Evolutionary conservation across 2,888 invertebrate species (phyloP).

Genomic region (Acleris cristana): DNA sequence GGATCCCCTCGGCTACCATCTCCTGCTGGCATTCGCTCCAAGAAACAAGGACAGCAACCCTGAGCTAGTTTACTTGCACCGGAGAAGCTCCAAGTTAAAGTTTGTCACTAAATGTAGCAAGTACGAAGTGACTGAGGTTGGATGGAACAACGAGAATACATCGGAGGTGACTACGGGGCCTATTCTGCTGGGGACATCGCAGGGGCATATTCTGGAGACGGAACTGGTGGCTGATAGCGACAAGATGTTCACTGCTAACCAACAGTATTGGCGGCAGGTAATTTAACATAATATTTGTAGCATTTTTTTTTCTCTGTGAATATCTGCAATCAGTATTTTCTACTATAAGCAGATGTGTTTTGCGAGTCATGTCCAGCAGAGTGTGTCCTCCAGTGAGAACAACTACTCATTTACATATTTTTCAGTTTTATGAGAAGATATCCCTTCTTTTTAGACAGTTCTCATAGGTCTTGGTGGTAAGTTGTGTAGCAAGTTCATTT

Average conservation of each 20-base stretch:
- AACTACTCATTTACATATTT: too few species aligned
- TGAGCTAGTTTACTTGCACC: slow-evolving; percentile 92
- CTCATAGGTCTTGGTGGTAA: too few species aligned
- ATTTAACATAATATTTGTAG: background rate
- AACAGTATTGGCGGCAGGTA: slow-evolving; percentile 95
- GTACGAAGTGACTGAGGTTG: slow-evolving; percentile 95
- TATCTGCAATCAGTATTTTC: too few species aligned
- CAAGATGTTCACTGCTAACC: slow-evolving; percentile 89
- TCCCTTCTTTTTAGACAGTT: too few species aligned
- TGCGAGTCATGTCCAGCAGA: too few species aligned
- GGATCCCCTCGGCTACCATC: slow-evolving; percentile 94
- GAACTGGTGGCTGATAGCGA: slow-evolving; percentile 93
- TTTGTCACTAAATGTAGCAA: slow-evolving; percentile 85
- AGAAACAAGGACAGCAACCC: slow-evolving; percentile 84
- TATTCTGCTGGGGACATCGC: slow-evolving; percentile 94
- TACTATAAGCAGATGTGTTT: too few species aligned
- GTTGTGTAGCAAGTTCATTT: too few species aligned
- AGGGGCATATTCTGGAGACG: slow-evolving; percentile 95
- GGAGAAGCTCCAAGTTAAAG: slow-evolving; percentile 89
- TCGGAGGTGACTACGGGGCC: slow-evolving; percentile 90
- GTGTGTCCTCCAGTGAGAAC: too few species aligned
- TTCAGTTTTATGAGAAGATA: too few species aligned
- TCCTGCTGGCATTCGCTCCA: slow-evolving; percentile 89
- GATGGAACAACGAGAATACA: slow-evolving; percentile 91
- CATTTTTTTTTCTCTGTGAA: too few species aligned